Evolutionary conservation across 2,797 vertebrate genomes (phyloP).

Genomic region (Eulemur mongoz): DNA sequence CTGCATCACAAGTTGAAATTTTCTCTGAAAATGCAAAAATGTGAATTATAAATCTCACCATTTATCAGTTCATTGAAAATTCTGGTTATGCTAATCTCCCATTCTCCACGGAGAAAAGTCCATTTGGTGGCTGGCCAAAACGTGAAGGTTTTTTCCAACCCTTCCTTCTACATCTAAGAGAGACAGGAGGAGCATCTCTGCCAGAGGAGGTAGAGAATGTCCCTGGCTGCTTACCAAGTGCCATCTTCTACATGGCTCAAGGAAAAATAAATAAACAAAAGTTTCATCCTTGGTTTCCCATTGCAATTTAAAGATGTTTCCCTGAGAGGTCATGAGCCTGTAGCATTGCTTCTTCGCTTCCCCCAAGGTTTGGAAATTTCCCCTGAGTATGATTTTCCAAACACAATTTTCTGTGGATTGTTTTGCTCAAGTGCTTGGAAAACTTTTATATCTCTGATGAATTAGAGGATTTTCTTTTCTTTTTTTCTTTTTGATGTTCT

Average conservation of each 20-base stretch:
- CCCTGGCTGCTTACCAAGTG: background rate
- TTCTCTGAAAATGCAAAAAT: background rate
- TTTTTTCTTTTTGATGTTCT: background rate
- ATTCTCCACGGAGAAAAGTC: background rate
- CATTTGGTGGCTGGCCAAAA: background rate
- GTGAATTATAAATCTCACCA: background rate
- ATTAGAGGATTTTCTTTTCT: background rate
- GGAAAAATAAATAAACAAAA: background rate
- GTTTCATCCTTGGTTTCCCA: background rate
- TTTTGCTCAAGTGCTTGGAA: background rate
- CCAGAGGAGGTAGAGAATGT: accelerated
- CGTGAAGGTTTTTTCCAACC: accelerated
- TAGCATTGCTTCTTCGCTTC: background rate
- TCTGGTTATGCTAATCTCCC: background rate
- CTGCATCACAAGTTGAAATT: background rate
- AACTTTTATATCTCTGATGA: background rate
- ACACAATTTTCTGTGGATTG: background rate
- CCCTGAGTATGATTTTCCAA: too few species aligned
- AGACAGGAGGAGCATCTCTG: background rate
- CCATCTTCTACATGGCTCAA: background rate
- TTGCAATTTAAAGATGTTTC: background rate
- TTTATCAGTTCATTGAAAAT: background rate
- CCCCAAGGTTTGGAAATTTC: background rate
- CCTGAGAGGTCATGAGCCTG: background rate
- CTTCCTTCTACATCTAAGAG: background rate